Base-by-base conservation (phyloP, 2,113 vertebrate genomes). In the Gorilla gorilla region DNA sequence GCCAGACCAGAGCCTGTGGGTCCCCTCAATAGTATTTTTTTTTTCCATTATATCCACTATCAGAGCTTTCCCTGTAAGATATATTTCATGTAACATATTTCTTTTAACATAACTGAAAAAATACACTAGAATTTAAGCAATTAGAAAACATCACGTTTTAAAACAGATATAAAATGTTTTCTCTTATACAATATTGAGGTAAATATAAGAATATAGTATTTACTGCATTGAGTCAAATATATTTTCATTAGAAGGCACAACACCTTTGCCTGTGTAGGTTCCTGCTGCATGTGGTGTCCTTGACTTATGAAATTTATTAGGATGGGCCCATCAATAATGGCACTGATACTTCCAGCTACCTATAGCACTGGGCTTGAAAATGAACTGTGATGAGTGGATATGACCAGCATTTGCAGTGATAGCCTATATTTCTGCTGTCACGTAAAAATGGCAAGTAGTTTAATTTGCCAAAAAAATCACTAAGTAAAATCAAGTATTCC, bases 351-450 rank as follows among this genome's bases (percentile, higher is more conserved):
- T 94, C 8, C 64, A 84, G 78, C 82, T 18, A 52, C 79, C 86
- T 75, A 2, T 57, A 86, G 40, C 27, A 30, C 6, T 40, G 73
- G 45, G 50, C 66, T 84, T 83, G 83, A 85, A 86, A 89, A 76
- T 78, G 84, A 88, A 93, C 92, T 18, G 68, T 88, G 94, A 95
- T 94, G 89, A 86, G 84, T 92, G 87, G 75, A 59, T 89, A 10
- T 20, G 32, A 88, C 45, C n/a, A 18, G n/a, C 22, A 4, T 90
- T 85, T n/a, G 76, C 2, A n/a, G 66, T n/a, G 64, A 93, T 48
- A 90, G 70, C 48, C 87, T 90, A 8, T 90, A 73, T 97, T 90
- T 98, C 92, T 97, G 25, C 85, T 82, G 55, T 95, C 75, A 73
- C 22, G 20, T 57, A 88, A 68, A 84, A 89, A 85, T 79, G 78